These are phyloP conservation scores for Lepisosteus oculatus DNA, from an alignment of 2,113 vertebrate genomes.

Conservation along the genomic window DNA sequence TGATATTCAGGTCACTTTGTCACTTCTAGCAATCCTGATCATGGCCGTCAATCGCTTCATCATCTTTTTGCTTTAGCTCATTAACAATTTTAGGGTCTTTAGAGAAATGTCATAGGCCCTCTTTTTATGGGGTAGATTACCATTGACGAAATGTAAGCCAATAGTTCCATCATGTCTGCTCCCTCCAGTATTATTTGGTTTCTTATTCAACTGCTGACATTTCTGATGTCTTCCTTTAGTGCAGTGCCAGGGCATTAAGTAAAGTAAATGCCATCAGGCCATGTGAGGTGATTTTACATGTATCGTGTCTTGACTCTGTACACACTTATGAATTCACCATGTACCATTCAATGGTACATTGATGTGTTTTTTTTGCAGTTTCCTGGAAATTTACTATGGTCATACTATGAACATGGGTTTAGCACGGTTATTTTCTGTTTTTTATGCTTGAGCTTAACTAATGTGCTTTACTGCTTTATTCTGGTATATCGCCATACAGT, in stretches of 20 bases:
- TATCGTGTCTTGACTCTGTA: too few relatives aligned
- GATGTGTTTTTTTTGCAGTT: too few relatives aligned
- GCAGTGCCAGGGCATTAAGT: constrained; percentile 43
- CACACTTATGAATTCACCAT: neutral
- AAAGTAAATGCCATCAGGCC: too few relatives aligned
- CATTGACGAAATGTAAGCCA: constrained; percentile 36
- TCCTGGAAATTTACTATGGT: too few relatives aligned
- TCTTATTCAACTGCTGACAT: constrained; percentile 13
- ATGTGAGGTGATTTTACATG: constrained; percentile 15
- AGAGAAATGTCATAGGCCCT: constrained; percentile 5
- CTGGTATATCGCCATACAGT: too few relatives aligned
- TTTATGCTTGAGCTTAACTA: too few relatives aligned
- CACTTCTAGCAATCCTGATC: neutral
- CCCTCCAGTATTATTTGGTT: neutral
- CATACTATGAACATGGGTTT: too few relatives aligned
- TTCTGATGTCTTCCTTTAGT: neutral
- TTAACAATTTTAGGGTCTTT: constrained; percentile 16
- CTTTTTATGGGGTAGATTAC: constrained; percentile 32
- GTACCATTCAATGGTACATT: too few relatives aligned
- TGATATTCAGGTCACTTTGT: too few relatives aligned
- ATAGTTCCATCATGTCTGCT: constrained; percentile 30
- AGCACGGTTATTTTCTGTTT: too few relatives aligned
- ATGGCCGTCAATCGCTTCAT: neutral
- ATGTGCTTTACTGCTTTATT: too few relatives aligned
- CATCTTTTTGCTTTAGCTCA: neutral